A percentile compares a stretch with the other conserved stretches of the same genome.
Conservation (phyloP, 2,888 invertebrate species). For the Leptopilina drosophilae region DNA sequence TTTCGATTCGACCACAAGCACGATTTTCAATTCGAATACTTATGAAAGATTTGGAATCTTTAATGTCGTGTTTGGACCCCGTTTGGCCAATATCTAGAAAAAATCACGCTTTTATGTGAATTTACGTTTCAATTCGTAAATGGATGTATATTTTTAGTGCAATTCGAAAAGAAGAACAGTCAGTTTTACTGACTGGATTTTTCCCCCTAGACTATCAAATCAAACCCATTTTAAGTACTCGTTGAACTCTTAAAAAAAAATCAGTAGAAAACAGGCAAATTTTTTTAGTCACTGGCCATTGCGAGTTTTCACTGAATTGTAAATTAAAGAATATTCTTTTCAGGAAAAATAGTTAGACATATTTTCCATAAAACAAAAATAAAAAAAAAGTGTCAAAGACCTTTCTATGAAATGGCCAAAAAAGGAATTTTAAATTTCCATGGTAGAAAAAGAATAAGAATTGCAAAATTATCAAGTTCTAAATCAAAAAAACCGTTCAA, state of each 20-base stretch:
- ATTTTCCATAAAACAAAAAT: neutral
- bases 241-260: constrained; percentile 9
- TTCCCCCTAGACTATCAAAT: neutral
- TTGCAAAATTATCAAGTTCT: no score
- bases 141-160: constrained; percentile 21
- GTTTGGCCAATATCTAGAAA: constrained; percentile 32
- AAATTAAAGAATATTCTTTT: constrained; percentile 2
- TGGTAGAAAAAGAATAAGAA: neutral
- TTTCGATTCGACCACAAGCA: constrained; percentile 56
- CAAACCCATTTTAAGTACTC: constrained; percentile 20
- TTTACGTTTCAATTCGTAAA: constrained; percentile 21
- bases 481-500: neutral
- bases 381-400: neutral
- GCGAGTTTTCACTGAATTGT: constrained; percentile 17
- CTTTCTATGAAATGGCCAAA: neutral
- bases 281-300: constrained; percentile 37
- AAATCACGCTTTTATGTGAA: constrained; percentile 16
- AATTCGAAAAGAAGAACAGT: constrained; percentile 21
- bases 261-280: constrained; percentile 35
- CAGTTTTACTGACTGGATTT: constrained; percentile 19
- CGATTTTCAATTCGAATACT: constrained; percentile 54
- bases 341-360: neutral
- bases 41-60: constrained; percentile 52
- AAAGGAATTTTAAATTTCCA: neutral
- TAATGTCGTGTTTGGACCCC: constrained; percentile 59